Base-by-base conservation (phyloP, 2,797 vertebrate species). In the Peromyscus aztecus region DNA sequence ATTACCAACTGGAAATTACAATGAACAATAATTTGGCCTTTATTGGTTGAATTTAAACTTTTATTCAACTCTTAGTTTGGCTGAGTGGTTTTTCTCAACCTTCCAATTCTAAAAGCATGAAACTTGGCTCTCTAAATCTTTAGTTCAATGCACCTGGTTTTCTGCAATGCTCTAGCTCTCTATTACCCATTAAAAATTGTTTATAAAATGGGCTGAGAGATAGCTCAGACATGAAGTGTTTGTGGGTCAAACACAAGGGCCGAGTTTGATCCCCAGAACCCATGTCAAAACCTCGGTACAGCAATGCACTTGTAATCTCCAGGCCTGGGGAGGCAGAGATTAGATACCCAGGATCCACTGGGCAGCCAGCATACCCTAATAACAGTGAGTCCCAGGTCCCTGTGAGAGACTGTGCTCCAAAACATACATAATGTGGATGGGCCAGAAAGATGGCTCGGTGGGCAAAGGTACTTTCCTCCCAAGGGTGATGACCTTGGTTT, bases 91-190 rank as follows among this genome's bases (percentile, higher is more conserved):
- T 94, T 93, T 61, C 40, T 69, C 34, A 59, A 10, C 10, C 8
- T 65, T 96, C 55, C 49, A 76, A 49, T 91, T 89, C 69, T 69
- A 92, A 63, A 73, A 92, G 29, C 49, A 96, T 46, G 49, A 78
- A 61, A 76, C 46, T 76, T 55, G 59, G 57, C 49, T 89, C 92
- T 93, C 77, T 90, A n/a, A 63, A 21, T 19, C 14, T 81, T 63
- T 2, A 76, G 37, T 63, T 88, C 17, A 43, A n/a, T 1, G 4
- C 0, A 16, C 29, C 43, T 55, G 12, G 37, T 80, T 94, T 94
- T 59, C n/a, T 69, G 10, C 49, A 88, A 84, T 71, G 57, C 34
- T 75, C 43, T 43, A 90, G 21, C 13, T 81, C 43, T 82, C 67
- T 49, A 6, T 27, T n/a, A 83, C 6, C 55, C 78, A 94, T 73